A percentile compares a stretch with the other conserved stretches of the same genome.
These are phyloP conservation scores for Andrena dorsata DNA, from an alignment of 2,888 invertebrate species.

Conservation along the genomic window DNA sequence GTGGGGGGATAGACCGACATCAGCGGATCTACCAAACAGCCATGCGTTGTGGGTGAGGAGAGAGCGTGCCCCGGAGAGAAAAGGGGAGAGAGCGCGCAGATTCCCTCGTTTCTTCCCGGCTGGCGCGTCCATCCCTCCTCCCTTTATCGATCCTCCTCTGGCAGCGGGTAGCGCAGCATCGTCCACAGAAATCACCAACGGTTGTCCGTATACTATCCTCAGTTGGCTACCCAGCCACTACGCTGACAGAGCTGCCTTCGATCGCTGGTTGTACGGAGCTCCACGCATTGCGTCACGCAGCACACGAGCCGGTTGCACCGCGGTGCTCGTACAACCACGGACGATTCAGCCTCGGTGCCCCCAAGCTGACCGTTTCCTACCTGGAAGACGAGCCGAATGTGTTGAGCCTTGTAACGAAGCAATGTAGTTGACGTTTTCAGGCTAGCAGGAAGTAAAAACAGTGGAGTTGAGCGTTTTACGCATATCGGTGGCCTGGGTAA, in stretches of 20 bases:
- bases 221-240: conserved; percentile 83
- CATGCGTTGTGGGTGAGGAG: conserved; percentile 52
- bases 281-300: conserved; percentile 74
- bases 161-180: conserved; percentile 64
- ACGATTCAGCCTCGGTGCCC: conserved; percentile 4
- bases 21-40: conserved; percentile 54
- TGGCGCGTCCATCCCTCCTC: conserved; percentile 73
- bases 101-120: conserved; percentile 70
- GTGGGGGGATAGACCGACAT: conserved; percentile 47
- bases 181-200: conserved; percentile 69
- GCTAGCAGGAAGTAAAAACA: too few relatives aligned
- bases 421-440: too few relatives aligned
- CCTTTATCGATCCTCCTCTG: conserved; percentile 81
- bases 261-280: conserved; percentile 64
- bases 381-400: background rate
- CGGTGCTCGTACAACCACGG: conserved; percentile 15
- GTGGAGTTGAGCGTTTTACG: too few relatives aligned
- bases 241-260: conserved; percentile 80
- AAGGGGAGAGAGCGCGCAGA: conserved; percentile 51
- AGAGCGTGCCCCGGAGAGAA: conserved; percentile 16
- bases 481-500: too few relatives aligned
- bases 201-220: conserved; percentile 30
- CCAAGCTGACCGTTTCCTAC: background rate
- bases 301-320: conserved; percentile 25
- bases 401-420: background rate